phyloP scores from a whole-genome alignment of 92 coral and sea anemone species.

The Meandrina meandrites region DNA sequence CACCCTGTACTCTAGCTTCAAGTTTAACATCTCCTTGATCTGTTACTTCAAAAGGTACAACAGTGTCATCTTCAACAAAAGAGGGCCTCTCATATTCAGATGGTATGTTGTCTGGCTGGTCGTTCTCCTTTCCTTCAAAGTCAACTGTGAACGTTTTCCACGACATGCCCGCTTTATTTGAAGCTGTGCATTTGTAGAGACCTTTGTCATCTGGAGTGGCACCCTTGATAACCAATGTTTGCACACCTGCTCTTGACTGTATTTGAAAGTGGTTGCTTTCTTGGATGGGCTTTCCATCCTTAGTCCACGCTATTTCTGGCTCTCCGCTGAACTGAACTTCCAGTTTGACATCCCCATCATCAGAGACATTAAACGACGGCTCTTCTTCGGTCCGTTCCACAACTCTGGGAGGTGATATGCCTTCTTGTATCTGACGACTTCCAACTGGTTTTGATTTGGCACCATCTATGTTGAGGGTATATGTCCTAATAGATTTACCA shows the following conservation, averaged over 20 bases:
- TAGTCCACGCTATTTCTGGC: constrained; percentile 77
- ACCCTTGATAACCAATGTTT: constrained; percentile 73
- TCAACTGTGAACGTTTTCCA: constrained; percentile 78
- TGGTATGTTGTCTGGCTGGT: constrained; percentile 8
- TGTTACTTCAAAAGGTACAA: constrained; percentile 73
- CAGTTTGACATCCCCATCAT: constrained; percentile 80
- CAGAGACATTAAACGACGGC: constrained; percentile 53
- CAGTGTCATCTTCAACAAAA: constrained; percentile 70
- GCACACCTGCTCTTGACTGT: constrained; percentile 62
- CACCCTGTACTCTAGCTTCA: constrained; percentile 75
- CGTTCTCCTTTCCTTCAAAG: constrained; percentile 65
- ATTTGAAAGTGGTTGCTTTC: constrained; percentile 68
- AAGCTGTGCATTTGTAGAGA: constrained; percentile 76
- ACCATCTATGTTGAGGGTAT: constrained; percentile 83
- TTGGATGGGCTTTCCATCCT: constrained; percentile 65
- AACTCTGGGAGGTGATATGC: constrained; percentile 80
- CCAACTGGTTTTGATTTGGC: constrained; percentile 56
- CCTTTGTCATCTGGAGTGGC: constrained; percentile 82
- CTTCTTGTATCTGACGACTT: constrained; percentile 66
- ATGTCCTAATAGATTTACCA: constrained; percentile 83
- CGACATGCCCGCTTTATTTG: constrained; percentile 75
- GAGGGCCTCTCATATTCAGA: constrained; percentile 45
- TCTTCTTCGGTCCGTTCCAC: constrained; percentile 72
- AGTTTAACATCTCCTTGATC: constrained; percentile 85
- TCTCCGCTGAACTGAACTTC: constrained; percentile 77